Evolutionary conservation across 1,140 invertebrate species (phyloP), one percentile per base, ranked within the genome.

Genomic region (Pachyrhynchus sulphureomaculatus): DNA sequence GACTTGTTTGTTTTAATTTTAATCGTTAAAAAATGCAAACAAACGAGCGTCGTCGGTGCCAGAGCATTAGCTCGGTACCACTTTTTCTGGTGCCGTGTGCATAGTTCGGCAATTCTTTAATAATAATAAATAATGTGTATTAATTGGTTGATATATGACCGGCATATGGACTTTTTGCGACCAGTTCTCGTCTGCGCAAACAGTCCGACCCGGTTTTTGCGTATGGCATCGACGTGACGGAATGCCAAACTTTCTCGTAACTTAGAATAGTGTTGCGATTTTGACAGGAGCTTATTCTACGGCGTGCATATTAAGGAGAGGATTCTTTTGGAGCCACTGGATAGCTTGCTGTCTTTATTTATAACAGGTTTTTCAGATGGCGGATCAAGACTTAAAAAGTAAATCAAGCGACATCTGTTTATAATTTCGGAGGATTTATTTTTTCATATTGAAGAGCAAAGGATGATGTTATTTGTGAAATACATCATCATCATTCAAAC

Each of bases 111-210:
- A 59, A 23, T 59, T 45, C 45, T 52, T 59, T 59, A 59, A 59
- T 59, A 59, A 59, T 45, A 51, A 59, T 59, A 59, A 59, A 59
- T 49, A 59, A 59, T 59, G 47, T 45, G 45, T 59, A 59, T 59
- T 59, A 59, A 59, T 59, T 59, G 56, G 56, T 59, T 59, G 56
- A 59, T 59, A 59, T 59, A 59, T 58, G 47, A 49, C 55, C 26
- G 55, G 42, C 41, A 47, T 56, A 45, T 41, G 41, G 13, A 29
- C 42, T 56, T 56, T 56, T 56, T 56, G 41, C 52, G 36, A 26
- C 39, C 52, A 17, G 12, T 20, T 53, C 44, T 56, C 47, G 45
- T 56, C 12, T 34, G 13, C 29, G 39, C 5, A 17, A 13, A 26
- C 32, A n/a, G n/a, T n/a, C n/a, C 9, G 23, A 4, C 15, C n/a